phyloP scores from a whole-genome alignment of 2,797 vertebrate species.

The Falco naumanni region DNA sequence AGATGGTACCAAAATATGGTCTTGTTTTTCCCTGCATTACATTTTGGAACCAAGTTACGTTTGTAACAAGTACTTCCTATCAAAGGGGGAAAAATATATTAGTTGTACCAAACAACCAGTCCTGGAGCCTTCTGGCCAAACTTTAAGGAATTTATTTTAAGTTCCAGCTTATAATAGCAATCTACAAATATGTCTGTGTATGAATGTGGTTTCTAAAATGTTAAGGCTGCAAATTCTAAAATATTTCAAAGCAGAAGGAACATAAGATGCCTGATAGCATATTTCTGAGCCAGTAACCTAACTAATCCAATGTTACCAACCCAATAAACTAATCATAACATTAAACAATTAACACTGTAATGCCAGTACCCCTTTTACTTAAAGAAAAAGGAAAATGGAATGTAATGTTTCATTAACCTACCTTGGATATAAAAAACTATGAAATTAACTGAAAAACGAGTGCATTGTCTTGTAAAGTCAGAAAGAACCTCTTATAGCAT shows the following conservation, averaged over 20 bases:
- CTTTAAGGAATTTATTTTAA: not conserved
- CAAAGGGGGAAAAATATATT: not conserved
- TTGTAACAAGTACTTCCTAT: not conserved
- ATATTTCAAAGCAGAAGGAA: not conserved
- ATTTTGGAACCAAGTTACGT: not conserved
- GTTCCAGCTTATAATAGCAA: not conserved
- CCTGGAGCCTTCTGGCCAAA: not conserved
- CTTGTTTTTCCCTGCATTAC: not conserved
- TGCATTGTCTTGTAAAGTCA: slow-evolving; percentile 19
- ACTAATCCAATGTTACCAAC: slow-evolving; percentile 31
- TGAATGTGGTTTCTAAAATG: not conserved
- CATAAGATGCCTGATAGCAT: not conserved
- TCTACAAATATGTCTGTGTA: not conserved
- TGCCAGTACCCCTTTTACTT: not conserved
- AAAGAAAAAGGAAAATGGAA: slow-evolving; percentile 7
- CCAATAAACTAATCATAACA: not conserved
- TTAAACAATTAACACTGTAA: not conserved
- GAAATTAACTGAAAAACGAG: slow-evolving; percentile 39
- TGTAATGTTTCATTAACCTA: slow-evolving; percentile 21
- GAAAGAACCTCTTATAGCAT: not conserved
- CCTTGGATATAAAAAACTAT: slow-evolving; percentile 23
- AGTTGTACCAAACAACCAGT: not conserved
- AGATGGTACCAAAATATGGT: not conserved
- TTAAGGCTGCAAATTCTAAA: not conserved
- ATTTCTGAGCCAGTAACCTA: not conserved